phyloP scores from a whole-genome alignment of 2,113 vertebrate species.

The Ceyx melanurus region DNA sequence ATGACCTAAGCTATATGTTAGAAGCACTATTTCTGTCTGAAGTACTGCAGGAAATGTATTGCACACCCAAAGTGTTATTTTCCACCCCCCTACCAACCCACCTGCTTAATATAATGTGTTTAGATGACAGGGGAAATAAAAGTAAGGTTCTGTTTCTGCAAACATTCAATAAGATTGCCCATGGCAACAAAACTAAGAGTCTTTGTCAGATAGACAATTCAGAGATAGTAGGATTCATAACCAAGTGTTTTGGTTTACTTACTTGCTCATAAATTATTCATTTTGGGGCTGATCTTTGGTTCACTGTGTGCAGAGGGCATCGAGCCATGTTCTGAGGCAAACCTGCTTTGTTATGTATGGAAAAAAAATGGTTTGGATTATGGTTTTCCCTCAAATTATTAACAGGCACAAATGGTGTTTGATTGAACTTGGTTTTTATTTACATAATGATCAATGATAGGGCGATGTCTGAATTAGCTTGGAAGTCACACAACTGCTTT shows the following conservation, averaged over 20 bases:
- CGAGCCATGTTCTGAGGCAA: slow-evolving; percentile 16
- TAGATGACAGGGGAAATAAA: not conserved
- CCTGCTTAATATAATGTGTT: not conserved
- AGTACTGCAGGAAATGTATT: not conserved
- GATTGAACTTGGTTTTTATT: slow-evolving; percentile 22
- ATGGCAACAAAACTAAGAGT: not conserved
- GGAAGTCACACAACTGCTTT: not conserved
- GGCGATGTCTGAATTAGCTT: not conserved
- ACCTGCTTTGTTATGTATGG: not conserved
- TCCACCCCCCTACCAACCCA: accelerated
- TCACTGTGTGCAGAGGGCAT: not conserved
- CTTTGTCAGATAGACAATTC: not conserved
- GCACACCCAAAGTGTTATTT: not conserved
- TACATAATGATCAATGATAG: not conserved
- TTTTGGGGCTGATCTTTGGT: not conserved
- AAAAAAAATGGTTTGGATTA: not conserved
- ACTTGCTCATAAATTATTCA: not conserved
- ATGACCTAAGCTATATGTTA: not conserved
- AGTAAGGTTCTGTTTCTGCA: not conserved
- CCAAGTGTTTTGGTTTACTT: not conserved
- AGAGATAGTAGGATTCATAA: not conserved
- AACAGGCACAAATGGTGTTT: slow-evolving; percentile 5
- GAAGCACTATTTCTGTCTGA: not conserved
- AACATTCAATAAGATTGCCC: not conserved
- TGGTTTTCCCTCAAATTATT: slow-evolving; percentile 4